Conservation (phyloP, 2,113 vertebrate genomes). For the Myiozetetes cayanensis region DNA sequence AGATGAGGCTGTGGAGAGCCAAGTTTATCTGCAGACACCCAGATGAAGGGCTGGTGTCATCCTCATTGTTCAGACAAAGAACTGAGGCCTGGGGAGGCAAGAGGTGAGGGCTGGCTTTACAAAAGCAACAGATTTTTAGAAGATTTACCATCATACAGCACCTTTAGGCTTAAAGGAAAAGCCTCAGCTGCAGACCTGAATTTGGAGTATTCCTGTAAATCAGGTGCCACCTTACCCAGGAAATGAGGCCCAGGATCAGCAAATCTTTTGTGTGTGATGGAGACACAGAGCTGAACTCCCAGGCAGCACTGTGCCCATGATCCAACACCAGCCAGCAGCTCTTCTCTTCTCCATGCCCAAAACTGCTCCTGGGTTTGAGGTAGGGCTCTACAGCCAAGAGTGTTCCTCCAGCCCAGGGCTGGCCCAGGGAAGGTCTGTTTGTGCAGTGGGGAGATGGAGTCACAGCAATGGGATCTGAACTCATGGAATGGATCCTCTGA, state of each 20-base stretch:
- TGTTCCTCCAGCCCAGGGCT: not conserved
- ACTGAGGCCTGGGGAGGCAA: not conserved
- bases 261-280: not conserved
- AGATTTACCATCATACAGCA: not conserved
- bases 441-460: not conserved
- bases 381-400: not conserved
- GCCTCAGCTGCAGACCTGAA: not conserved
- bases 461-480: not conserved
- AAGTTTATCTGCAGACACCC: not conserved
- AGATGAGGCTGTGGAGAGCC: not conserved
- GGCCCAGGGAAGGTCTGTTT: not conserved
- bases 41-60: not conserved
- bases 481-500: not conserved
- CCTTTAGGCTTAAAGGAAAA: not conserved
- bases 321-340: not conserved
- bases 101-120: not conserved
- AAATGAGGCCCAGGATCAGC: not conserved
- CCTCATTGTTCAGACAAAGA: not conserved
- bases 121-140: not conserved
- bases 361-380: not conserved
- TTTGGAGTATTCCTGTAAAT: not conserved
- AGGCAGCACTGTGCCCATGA: not conserved
- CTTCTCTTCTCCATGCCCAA: not conserved
- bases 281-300: not conserved
- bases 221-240: not conserved